phyloP scores from a whole-genome alignment of 2,888 invertebrate genomes.

The Tridacna crocea region DNA sequence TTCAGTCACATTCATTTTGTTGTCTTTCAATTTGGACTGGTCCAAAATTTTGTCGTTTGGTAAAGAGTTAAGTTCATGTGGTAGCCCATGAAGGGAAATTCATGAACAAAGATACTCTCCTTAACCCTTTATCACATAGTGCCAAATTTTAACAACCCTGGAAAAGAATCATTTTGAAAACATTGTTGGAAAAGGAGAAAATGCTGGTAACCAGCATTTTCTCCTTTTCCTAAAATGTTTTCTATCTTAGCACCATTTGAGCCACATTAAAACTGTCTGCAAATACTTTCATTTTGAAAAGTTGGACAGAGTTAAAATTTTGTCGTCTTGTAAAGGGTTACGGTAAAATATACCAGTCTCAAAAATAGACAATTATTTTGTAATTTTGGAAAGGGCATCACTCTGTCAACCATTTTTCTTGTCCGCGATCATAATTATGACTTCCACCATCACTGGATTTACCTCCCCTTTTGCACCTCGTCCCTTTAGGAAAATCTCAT shows the following conservation, averaged over 20 bases:
- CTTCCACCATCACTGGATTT: not conserved
- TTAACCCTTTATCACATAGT: not conserved
- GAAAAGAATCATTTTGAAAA: not conserved
- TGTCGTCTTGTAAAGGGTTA: not conserved
- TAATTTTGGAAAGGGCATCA: not conserved
- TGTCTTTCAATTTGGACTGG: too few relatives aligned
- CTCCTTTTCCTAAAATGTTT: conserved; percentile 4
- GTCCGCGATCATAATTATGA: not conserved
- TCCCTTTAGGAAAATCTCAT: too few relatives aligned
- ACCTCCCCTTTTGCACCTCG: too few relatives aligned
- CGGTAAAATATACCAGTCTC: not conserved
- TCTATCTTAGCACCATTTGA: not conserved
- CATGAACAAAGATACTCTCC: too few relatives aligned
- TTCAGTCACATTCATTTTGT: too few relatives aligned
- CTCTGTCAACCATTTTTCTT: not conserved
- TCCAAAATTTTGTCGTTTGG: too few relatives aligned
- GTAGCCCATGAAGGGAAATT: too few relatives aligned
- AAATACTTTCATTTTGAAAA: not conserved
- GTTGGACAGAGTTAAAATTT: not conserved
- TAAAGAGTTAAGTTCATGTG: too few relatives aligned
- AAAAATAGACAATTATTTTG: not conserved
- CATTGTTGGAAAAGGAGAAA: not conserved
- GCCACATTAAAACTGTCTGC: too few relatives aligned
- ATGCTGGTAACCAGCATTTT: not conserved
- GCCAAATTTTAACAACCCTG: not conserved